Evolutionary conservation across 2,113 vertebrate species (phyloP).

Genomic region (Hyaena hyaena): DNA sequence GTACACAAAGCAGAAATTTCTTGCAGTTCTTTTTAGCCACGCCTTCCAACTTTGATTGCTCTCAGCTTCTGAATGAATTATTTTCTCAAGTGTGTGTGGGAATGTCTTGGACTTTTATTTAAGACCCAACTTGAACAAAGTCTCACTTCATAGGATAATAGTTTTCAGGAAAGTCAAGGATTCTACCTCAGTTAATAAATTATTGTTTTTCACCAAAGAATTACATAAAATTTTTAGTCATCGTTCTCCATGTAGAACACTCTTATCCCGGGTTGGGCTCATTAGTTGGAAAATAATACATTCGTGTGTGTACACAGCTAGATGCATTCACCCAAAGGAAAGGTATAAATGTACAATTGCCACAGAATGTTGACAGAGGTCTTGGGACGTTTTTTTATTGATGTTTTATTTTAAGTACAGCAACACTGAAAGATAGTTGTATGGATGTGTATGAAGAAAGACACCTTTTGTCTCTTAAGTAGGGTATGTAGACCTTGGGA

Average conservation of each 20-base stretch:
- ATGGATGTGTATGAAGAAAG: background rate
- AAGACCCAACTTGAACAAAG: background rate
- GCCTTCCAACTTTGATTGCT: background rate
- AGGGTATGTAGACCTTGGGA: background rate
- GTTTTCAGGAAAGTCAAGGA: conserved; percentile 28
- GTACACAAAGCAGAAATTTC: conserved; percentile 8
- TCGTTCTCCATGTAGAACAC: background rate
- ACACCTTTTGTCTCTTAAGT: background rate
- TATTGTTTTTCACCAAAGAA: conserved; percentile 25
- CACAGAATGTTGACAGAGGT: background rate
- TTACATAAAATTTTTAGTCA: background rate
- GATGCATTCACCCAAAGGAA: background rate
- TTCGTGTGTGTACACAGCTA: background rate
- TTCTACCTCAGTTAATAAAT: conserved; percentile 30
- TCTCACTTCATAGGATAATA: conserved; percentile 19
- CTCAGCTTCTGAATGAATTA: conserved; percentile 5
- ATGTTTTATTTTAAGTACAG: conserved; percentile 6
- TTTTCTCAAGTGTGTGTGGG: background rate
- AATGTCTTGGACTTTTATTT: conserved; percentile 39
- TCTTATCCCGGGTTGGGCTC: conserved; percentile 9
- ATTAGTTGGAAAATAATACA: background rate
- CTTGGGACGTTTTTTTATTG: background rate
- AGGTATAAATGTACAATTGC: background rate
- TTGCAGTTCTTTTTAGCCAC: conserved; percentile 34
- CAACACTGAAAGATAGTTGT: background rate